Conservation (phyloP, 2,113 vertebrate genomes). For the cat (Felis catus) region F.catus_Fca126_mat1.0 CM031420.1:88650501-88651000, state of each 20-base stretch:
- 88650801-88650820: not conserved
- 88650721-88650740: not conserved
- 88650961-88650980: not conserved
- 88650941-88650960: not conserved
- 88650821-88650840: not conserved
- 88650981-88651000: not conserved
- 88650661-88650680: not conserved
- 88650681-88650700: constrained; percentile 5
- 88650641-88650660: not conserved
- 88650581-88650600: too few species aligned
- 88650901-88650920: not conserved
- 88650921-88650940: not conserved
- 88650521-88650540: not conserved
- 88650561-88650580: too few species aligned
- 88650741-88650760: not conserved
- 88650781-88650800: not conserved
- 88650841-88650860: not conserved
- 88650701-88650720: not conserved
- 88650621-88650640: not conserved
- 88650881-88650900: not conserved
- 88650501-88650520: not conserved
- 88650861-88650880: not conserved
- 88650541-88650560: not conserved
- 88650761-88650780: not conserved
- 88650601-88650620: too few species aligned